Evolutionary conservation across 2,888 invertebrate species (phyloP).

Genomic region (Drosophila lacicola): DNA sequence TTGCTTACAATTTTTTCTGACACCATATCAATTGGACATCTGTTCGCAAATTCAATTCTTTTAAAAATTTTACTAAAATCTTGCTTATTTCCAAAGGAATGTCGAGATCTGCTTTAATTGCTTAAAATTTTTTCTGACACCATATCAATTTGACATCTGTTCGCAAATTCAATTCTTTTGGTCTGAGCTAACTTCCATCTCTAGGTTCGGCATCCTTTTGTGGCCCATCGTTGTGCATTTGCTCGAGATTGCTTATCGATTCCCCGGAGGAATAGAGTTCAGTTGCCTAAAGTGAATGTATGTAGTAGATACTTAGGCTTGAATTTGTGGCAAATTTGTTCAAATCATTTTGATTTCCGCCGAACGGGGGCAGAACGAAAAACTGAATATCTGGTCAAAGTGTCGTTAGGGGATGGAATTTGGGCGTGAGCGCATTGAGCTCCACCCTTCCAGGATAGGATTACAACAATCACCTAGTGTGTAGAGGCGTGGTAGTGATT

Average conservation of each 20-base stretch:
- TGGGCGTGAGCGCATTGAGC: conserved; percentile 39
- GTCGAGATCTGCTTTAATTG: too few relatives aligned
- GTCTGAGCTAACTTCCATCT: neutral
- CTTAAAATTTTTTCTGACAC: too few relatives aligned
- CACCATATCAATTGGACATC: too few relatives aligned
- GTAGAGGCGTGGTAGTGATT: conserved; percentile 13
- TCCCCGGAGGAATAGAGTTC: conserved; percentile 46
- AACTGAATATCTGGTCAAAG: conserved; percentile 29
- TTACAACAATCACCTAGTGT: conserved; percentile 9
- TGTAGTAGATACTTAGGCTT: conserved; percentile 38
- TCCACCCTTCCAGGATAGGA: conserved; percentile 28
- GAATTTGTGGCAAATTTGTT: conserved; percentile 67
- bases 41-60: too few relatives aligned
- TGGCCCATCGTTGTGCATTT: conserved; percentile 17
- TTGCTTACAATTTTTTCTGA: too few relatives aligned
- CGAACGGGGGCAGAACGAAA: conserved; percentile 24
- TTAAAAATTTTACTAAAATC: too few relatives aligned
- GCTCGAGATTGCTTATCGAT: conserved; percentile 53
- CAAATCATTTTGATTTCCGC: conserved; percentile 46
- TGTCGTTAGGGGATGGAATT: conserved; percentile 41
- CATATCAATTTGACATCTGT: too few relatives aligned
- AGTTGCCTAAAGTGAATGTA: conserved; percentile 36
- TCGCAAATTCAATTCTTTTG: too few relatives aligned
- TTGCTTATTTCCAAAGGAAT: too few relatives aligned
- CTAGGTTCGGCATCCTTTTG: conserved; percentile 1